Conservation (phyloP, 2,797 vertebrate genomes). For the Enteromius argenteus region DNA sequence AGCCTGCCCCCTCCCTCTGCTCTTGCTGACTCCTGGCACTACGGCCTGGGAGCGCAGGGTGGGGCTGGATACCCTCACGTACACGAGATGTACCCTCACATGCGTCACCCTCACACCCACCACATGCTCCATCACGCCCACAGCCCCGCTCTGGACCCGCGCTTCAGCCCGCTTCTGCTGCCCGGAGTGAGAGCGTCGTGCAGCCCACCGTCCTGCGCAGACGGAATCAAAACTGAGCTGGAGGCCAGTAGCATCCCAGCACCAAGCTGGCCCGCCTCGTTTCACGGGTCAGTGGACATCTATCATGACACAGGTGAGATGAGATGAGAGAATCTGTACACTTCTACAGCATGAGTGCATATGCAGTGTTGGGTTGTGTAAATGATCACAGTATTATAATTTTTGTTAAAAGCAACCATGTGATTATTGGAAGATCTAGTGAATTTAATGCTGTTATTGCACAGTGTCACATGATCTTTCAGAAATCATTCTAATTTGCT, state of each 20-base stretch:
- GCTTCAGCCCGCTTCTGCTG: slow-evolving; percentile 90
- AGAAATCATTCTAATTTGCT: neutral
- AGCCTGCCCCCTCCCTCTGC: slow-evolving; percentile 80
- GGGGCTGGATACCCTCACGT: slow-evolving; percentile 86
- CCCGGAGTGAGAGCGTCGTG: slow-evolving; percentile 82
- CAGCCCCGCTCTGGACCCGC: slow-evolving; percentile 83
- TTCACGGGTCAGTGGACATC: slow-evolving; percentile 91
- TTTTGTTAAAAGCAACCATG: neutral
- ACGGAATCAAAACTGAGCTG: slow-evolving; percentile 86
- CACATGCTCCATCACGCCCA: slow-evolving; percentile 82
- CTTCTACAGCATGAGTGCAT: neutral
- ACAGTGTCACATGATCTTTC: neutral
- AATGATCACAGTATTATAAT: neutral
- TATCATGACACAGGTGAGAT: slow-evolving; percentile 87
- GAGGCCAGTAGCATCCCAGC: slow-evolving; percentile 76
- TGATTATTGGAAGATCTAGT: neutral
- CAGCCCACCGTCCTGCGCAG: slow-evolving; percentile 83
- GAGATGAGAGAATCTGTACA: neutral
- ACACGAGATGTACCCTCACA: slow-evolving; percentile 87
- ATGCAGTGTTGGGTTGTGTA: neutral
- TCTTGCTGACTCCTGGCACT: slow-evolving; percentile 90
- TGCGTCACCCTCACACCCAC: slow-evolving; percentile 80
- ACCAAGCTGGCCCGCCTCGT: slow-evolving; percentile 89
- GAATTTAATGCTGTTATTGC: neutral
- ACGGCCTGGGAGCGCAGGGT: slow-evolving; percentile 88